Percentiles rank a stretch among this genome's conserved stretches.
Evolutionary conservation across 1,140 invertebrate genomes (phyloP).

Genomic region (Apis mellifera): DNA sequence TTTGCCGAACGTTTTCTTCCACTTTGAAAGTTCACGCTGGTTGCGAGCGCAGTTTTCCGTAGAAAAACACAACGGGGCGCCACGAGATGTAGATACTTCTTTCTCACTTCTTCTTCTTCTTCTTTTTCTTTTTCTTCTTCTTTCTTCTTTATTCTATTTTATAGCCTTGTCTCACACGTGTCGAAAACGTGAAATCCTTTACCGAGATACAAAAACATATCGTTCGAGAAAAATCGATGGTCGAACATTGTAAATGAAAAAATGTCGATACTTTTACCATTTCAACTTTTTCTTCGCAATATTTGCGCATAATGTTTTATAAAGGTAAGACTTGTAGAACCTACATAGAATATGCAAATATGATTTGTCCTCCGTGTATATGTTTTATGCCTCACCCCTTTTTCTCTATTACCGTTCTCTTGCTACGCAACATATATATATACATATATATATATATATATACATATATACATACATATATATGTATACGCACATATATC

Average conservation of each 20-base stretch:
- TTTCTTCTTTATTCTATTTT: conserved; percentile 49
- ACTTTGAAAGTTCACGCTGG: conserved; percentile 28
- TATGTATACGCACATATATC: neutral
- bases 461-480: neutral
- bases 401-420: conserved; percentile 42
- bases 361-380: conserved; percentile 66
- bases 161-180: conserved; percentile 56
- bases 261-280: neutral
- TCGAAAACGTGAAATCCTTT: conserved; percentile 42
- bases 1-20: conserved; percentile 18
- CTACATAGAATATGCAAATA: conserved; percentile 41
- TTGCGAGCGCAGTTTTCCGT: conserved; percentile 65
- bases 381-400: conserved; percentile 38
- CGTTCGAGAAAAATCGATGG: conserved; percentile 39
- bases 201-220: conserved; percentile 15
- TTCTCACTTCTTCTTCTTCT: conserved; percentile 55
- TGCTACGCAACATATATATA: conserved; percentile 46
- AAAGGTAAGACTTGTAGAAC: conserved; percentile 42
- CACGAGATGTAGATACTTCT: conserved; percentile 69
- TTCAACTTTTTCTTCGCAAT: conserved; percentile 1
- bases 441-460: conserved; percentile 25
- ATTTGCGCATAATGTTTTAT: conserved; percentile 46
- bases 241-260: neutral
- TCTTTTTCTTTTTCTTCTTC: conserved; percentile 25
- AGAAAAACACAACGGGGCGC: conserved; percentile 76